Percentiles rank a stretch among this genome's conserved stretches.
These are phyloP conservation scores for Catocala sponsa DNA, from an alignment of 2,888 invertebrate species.

Conservation along the genomic window DNA sequence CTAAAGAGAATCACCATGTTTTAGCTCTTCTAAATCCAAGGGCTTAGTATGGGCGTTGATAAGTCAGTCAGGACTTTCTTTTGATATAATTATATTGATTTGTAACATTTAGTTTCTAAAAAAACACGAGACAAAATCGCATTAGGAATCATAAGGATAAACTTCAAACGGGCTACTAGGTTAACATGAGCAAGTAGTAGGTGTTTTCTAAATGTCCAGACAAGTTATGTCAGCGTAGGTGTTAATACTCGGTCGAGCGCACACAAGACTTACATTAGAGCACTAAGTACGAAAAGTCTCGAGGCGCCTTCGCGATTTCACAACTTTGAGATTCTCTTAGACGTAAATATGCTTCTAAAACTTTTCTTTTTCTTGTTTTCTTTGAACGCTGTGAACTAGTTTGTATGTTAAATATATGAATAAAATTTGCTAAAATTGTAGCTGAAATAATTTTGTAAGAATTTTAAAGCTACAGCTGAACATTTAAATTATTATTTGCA, in stretches of 20 bases:
- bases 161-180: neutral
- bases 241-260: conserved; percentile 33
- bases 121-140: no score
- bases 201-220: conserved; percentile 27
- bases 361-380: conserved; percentile 9
- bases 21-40: no score
- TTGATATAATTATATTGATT: no score
- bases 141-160: neutral
- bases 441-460: no score
- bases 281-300: conserved; percentile 45
- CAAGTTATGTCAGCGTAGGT: conserved; percentile 32
- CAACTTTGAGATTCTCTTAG: conserved; percentile 49
- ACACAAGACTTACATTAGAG: conserved; percentile 36
- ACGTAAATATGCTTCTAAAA: conserved; percentile 28
- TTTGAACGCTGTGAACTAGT: conserved; percentile 1
- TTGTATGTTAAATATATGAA: neutral
- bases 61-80: no score
- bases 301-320: conserved; percentile 43
- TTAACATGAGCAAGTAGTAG: conserved; percentile 18
- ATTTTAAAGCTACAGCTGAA: no score
- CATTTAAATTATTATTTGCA: neutral
- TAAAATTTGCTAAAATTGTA: no score
- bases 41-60: no score
- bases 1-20: no score
- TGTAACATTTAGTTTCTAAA: no score